Evolutionary conservation across 2,113 vertebrate genomes (phyloP).

Genomic region (Nematolebias whitei): DNA sequence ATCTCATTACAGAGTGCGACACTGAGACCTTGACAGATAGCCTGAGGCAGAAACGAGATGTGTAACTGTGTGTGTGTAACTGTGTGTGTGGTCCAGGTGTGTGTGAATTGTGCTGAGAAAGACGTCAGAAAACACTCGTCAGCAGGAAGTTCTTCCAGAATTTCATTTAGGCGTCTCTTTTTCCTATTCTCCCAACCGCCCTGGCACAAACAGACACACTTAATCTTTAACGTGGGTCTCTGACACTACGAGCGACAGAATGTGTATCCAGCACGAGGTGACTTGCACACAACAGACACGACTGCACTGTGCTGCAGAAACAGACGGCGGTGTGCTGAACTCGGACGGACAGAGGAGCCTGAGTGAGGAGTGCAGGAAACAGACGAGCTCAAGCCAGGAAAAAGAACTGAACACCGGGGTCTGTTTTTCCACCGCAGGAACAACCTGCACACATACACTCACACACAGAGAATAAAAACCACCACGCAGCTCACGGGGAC

Average conservation of each 20-base stretch:
- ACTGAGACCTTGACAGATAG: conserved; percentile 53
- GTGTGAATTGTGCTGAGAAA: conserved; percentile 29
- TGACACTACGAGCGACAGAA: conserved; percentile 33
- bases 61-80: conserved; percentile 24
- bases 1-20: conserved; percentile 58
- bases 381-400: conserved; percentile 60
- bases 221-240: conserved; percentile 42
- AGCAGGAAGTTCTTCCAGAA: conserved; percentile 51
- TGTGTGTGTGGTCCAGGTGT: conserved; percentile 11
- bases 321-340: conserved; percentile 27
- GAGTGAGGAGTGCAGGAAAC: conserved; percentile 61
- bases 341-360: conserved; percentile 45
- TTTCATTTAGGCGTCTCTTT: conserved; percentile 30
- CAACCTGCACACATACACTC: background rate
- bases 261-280: conserved; percentile 30
- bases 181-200: background rate
- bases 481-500: conserved; percentile 3
- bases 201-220: conserved; percentile 12
- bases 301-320: conserved; percentile 19
- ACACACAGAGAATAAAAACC: conserved; percentile 8
- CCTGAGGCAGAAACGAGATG: conserved; percentile 43
- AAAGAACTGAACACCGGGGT: conserved; percentile 40
- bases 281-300: conserved; percentile 56
- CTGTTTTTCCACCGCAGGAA: conserved; percentile 36
- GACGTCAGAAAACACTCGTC: conserved; percentile 53